These are phyloP conservation scores for Venusia cambrica DNA, from an alignment of 2,888 invertebrate genomes.

Conservation along the genomic window DNA sequence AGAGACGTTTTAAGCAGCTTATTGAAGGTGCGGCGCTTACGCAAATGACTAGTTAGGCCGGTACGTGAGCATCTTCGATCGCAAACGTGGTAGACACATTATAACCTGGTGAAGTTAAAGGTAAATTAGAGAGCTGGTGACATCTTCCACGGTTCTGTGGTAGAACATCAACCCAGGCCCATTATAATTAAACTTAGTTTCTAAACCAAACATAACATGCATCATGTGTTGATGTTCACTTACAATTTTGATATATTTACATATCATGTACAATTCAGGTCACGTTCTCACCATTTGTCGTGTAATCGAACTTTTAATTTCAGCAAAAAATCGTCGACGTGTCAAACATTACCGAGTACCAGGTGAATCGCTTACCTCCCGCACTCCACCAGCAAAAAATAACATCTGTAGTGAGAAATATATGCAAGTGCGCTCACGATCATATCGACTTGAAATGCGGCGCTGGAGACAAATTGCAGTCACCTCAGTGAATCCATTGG, in stretches of 20 bases:
- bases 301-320: constrained; percentile 70
- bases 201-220: too few relatives aligned
- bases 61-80: too few relatives aligned
- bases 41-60: too few relatives aligned
- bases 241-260: constrained; percentile 6
- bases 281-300: constrained; percentile 48
- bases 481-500: constrained; percentile 62
- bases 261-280: constrained; percentile 38
- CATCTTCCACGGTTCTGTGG: too few relatives aligned
- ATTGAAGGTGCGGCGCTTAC: too few relatives aligned
- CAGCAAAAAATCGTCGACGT: constrained; percentile 59
- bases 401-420: constrained; percentile 67
- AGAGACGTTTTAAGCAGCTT: too few relatives aligned
- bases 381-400: constrained; percentile 57
- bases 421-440: constrained; percentile 71
- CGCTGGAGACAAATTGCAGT: constrained; percentile 74
- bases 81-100: too few relatives aligned
- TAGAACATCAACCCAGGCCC: too few relatives aligned
- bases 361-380: constrained; percentile 70
- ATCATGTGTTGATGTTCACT: too few relatives aligned
- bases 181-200: too few relatives aligned
- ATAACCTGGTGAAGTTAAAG: too few relatives aligned
- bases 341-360: constrained; percentile 60
- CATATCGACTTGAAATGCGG: constrained; percentile 74
- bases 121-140: too few relatives aligned